These are phyloP conservation scores for Neolamprologus ventralis DNA, from an alignment of 2,113 vertebrate species.

Conservation along the genomic window DNA sequence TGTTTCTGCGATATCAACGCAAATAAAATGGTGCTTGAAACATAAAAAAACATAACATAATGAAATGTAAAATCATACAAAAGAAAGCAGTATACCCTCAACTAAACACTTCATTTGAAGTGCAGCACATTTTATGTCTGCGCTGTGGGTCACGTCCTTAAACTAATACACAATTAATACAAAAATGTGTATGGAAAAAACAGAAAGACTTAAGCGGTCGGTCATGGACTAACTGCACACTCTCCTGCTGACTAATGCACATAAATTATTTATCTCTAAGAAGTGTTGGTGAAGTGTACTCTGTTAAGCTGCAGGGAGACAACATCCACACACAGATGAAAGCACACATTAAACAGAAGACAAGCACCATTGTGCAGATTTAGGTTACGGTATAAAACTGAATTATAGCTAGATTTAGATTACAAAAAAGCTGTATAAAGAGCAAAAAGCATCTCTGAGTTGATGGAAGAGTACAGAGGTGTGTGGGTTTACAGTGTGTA, in stretches of 20 bases:
- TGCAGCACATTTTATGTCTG: neutral
- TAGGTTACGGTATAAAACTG: neutral
- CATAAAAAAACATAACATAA: neutral
- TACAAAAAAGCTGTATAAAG: neutral
- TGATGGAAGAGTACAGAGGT: neutral
- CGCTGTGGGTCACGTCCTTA: neutral
- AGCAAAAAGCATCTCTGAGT: neutral
- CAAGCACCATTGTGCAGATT: neutral
- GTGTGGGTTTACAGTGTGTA: neutral
- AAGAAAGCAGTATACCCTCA: neutral
- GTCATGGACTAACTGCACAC: conserved; percentile 10
- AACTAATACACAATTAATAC: neutral
- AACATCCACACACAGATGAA: conserved; percentile 5
- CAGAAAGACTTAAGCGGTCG: neutral
- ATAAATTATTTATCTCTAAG: conserved; percentile 35
- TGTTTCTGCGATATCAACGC: neutral
- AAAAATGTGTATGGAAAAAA: neutral
- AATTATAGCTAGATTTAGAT: neutral
- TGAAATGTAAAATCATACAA: neutral
- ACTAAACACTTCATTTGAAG: neutral
- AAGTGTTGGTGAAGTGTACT: conserved; percentile 29
- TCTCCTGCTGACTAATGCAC: conserved; percentile 34
- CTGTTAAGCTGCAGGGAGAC: conserved; percentile 2
- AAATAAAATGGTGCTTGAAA: neutral
- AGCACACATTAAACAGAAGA: neutral